Percentiles rank a stretch among this genome's conserved stretches.
Conservation (phyloP, 1,140 invertebrate species). For the Eumaeus atala region DNA sequence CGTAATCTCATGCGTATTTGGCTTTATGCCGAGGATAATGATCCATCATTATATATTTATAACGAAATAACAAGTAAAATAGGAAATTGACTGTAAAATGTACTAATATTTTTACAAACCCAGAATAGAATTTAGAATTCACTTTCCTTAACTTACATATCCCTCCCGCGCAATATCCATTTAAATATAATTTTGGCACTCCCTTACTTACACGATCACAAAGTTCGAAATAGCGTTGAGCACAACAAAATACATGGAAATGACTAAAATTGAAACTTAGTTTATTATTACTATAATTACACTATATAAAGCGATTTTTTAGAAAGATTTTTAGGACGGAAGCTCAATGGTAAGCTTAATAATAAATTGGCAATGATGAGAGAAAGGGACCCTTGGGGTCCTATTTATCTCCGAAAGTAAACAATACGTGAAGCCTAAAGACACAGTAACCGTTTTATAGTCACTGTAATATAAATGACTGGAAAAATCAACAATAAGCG, state of each 20-base stretch:
- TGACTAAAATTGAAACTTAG: conserved; percentile 9
- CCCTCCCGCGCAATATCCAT: conserved; percentile 14
- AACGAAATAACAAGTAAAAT: too few relatives aligned
- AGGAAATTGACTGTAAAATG: too few relatives aligned
- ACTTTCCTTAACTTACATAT: conserved; percentile 19
- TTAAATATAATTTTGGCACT: conserved; percentile 35
- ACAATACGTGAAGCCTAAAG: too few relatives aligned
- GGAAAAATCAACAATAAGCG: too few relatives aligned
- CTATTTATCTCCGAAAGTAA: background rate
- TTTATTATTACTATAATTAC: conserved; percentile 11
- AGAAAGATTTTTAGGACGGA: conserved; percentile 45
- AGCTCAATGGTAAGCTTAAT: conserved; percentile 33
- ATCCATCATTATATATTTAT: too few relatives aligned
- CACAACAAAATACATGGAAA: background rate
- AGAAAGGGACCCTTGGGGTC: background rate
- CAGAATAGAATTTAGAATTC: conserved; percentile 7
- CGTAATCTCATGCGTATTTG: too few relatives aligned
- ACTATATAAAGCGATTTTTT: conserved; percentile 15
- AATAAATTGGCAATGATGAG: conserved; percentile 10
- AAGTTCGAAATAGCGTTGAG: conserved; percentile 15
- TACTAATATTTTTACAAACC: too few relatives aligned
- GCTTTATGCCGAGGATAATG: too few relatives aligned
- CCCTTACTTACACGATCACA: conserved; percentile 34
- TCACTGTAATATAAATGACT: too few relatives aligned
- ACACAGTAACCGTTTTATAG: too few relatives aligned